Evolutionary conservation across 2,113 vertebrate genomes (phyloP).

Genomic region (Sturnira hondurensis): DNA sequence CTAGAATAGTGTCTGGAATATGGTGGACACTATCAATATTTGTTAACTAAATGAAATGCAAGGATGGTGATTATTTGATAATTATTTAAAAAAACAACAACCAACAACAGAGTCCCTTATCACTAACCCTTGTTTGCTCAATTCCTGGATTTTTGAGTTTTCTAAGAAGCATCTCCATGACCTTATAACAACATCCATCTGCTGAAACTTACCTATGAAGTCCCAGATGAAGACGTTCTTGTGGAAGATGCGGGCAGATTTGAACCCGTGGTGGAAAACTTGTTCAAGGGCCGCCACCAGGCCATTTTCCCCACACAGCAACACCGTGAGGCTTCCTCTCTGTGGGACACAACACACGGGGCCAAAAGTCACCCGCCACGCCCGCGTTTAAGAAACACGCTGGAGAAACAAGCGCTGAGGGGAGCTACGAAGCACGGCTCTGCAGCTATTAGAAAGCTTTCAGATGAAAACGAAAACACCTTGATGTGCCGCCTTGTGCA

Average conservation of each 20-base stretch:
- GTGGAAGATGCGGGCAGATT: constrained; percentile 92
- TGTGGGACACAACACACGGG: constrained; percentile 67
- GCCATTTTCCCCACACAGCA: constrained; percentile 94
- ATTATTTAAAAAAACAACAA: not conserved
- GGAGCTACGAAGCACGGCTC: not conserved
- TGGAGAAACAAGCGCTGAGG: not conserved
- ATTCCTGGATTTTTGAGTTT: not conserved
- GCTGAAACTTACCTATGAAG: constrained; percentile 89
- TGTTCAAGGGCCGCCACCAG: constrained; percentile 93
- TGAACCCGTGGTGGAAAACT: constrained; percentile 95
- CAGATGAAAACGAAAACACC: not conserved
- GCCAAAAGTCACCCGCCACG: not conserved
- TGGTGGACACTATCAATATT: not conserved
- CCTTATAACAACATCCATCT: not conserved
- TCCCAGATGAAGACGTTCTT: constrained; percentile 98
- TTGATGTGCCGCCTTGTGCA: not conserved
- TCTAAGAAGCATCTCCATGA: not conserved
- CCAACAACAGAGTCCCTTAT: not conserved
- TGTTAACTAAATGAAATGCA: not conserved
- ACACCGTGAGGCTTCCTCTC: constrained; percentile 93
- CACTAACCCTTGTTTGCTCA: not conserved
- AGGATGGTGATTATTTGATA: not conserved
- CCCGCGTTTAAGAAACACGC: not conserved
- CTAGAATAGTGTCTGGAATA: not conserved
- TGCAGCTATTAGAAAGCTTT: not conserved